phyloP scores from a whole-genome alignment of 2,113 vertebrate species.

The Excalfactoria chinensis region DNA sequence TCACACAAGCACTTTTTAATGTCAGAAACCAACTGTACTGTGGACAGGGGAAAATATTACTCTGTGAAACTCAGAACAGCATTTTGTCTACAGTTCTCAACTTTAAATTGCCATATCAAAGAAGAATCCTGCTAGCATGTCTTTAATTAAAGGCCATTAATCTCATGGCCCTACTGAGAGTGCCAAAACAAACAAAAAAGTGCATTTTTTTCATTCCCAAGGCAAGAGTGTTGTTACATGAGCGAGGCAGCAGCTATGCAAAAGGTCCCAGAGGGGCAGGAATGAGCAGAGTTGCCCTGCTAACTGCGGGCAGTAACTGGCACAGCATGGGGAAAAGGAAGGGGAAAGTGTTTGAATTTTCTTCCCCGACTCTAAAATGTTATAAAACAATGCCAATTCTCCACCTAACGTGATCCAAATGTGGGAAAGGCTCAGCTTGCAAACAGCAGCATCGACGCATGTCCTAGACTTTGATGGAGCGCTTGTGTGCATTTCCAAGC shows the following conservation, averaged over 20 bases:
- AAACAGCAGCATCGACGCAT: neutral
- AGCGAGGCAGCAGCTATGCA: neutral
- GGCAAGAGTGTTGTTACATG: neutral
- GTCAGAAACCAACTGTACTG: neutral
- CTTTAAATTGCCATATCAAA: slow-evolving; percentile 16
- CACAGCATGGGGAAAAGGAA: neutral
- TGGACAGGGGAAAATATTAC: neutral
- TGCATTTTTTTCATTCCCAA: neutral
- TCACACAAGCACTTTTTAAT: neutral
- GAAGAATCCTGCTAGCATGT: neutral
- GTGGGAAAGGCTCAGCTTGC: neutral
- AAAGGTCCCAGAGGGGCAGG: neutral
- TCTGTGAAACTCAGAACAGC: neutral
- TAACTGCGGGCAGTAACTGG: neutral
- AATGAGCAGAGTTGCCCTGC: slow-evolving; percentile 4
- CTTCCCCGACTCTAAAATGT: slow-evolving; percentile 27
- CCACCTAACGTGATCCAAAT: neutral
- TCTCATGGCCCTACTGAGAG: neutral
- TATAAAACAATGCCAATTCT: neutral
- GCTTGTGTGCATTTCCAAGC: neutral
- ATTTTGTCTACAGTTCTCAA: slow-evolving; percentile 24
- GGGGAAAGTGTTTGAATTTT: slow-evolving; percentile 18
- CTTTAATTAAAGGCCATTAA: slow-evolving; percentile 10
- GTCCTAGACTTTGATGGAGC: neutral
- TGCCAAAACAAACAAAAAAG: slow-evolving; percentile 38